Evolutionary conservation across 1,140 invertebrate species (phyloP).

Genomic region (Frieseomelitta varia): DNA sequence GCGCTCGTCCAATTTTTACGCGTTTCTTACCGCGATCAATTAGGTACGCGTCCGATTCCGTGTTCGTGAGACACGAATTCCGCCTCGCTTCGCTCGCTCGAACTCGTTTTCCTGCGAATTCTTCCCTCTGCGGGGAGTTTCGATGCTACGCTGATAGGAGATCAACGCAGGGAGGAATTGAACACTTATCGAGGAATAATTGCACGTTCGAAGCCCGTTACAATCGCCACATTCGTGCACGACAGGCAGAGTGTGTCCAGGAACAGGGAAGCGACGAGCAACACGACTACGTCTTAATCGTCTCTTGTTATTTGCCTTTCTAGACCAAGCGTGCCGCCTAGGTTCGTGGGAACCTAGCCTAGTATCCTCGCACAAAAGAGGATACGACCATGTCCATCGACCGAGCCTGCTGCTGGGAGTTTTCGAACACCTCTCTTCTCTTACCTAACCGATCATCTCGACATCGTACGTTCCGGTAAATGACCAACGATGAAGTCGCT

Average conservation of each 20-base stretch:
- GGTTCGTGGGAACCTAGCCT: slow-evolving; percentile 50
- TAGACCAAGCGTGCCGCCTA: slow-evolving; percentile 42
- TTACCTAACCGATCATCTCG: too few relatives aligned
- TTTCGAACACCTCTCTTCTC: background rate
- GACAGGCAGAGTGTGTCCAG: slow-evolving; percentile 41
- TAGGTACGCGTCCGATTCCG: background rate
- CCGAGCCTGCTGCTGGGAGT: background rate
- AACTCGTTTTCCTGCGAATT: background rate
- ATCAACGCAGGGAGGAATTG: slow-evolving; percentile 29
- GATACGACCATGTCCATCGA: background rate
- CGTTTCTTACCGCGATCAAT: background rate
- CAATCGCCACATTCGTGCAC: slow-evolving; percentile 64
- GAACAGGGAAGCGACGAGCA: slow-evolving; percentile 55
- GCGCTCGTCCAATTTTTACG: background rate
- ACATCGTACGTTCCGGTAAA: background rate
- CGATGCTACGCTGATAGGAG: too few relatives aligned
- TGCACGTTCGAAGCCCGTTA: slow-evolving; percentile 49
- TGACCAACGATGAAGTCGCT: background rate
- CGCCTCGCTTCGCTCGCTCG: background rate
- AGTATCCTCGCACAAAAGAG: slow-evolving; percentile 16
- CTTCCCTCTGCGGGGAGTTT: background rate
- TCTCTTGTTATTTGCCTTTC: slow-evolving; percentile 60
- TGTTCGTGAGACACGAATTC: background rate
- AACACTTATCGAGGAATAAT: slow-evolving; percentile 62
- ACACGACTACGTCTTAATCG: slow-evolving; percentile 61